Percentiles rank a stretch among this genome's conserved stretches.
Evolutionary conservation across 2,888 invertebrate genomes (phyloP).

Genomic region (Metopia argyrocephala): DNA sequence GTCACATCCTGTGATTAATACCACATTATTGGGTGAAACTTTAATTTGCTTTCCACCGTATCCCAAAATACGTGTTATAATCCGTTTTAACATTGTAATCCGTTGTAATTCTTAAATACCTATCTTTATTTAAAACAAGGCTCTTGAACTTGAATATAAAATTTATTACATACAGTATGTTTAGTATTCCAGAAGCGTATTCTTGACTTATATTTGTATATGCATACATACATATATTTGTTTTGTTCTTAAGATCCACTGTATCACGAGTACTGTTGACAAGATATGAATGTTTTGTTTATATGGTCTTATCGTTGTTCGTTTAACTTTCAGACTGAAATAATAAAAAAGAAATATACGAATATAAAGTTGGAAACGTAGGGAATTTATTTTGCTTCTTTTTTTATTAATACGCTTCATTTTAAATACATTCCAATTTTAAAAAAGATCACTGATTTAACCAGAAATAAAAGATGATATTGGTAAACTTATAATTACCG

Average conservation of each 20-base stretch:
- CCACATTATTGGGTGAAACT: slow-evolving; percentile 77
- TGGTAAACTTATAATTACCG: neutral
- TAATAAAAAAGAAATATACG: slow-evolving; percentile 22
- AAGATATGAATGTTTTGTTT: slow-evolving; percentile 5
- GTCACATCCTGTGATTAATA: slow-evolving; percentile 91
- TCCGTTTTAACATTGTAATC: slow-evolving; percentile 34
- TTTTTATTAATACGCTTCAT: neutral
- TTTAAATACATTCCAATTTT: slow-evolving; percentile 21
- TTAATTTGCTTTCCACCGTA: slow-evolving; percentile 47
- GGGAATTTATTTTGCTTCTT: slow-evolving; percentile 31
- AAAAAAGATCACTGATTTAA: slow-evolving; percentile 31
- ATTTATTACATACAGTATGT: slow-evolving; percentile 26
- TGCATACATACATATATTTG: neutral
- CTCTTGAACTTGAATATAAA: slow-evolving; percentile 52
- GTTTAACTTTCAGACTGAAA: slow-evolving; percentile 53
- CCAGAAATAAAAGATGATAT: neutral
- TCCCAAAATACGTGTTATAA: slow-evolving; percentile 47
- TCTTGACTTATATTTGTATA: slow-evolving; percentile 20
- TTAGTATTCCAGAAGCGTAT: slow-evolving; percentile 30
- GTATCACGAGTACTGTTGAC: neutral
- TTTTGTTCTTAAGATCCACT: neutral
- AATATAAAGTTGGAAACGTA: slow-evolving; percentile 50
- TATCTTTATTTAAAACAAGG: slow-evolving; percentile 10
- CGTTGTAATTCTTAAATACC: neutral
- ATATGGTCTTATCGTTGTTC: slow-evolving; percentile 45